These are phyloP conservation scores for Ia io DNA, from an alignment of 2,113 vertebrate genomes.

Conservation along the genomic window DNA sequence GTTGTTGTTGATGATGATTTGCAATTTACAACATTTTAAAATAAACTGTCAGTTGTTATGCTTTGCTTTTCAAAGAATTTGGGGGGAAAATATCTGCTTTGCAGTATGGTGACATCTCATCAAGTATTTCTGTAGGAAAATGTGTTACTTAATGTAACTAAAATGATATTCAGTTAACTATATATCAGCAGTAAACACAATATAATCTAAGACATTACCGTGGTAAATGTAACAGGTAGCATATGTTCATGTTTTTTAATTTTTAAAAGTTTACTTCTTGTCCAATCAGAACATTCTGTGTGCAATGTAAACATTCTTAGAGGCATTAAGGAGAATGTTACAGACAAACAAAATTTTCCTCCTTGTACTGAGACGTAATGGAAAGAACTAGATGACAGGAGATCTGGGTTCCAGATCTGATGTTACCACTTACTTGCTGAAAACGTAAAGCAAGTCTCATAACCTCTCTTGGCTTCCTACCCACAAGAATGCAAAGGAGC, in stretches of 20 bases:
- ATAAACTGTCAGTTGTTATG: background rate
- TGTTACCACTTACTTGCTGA: background rate
- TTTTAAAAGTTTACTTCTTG: background rate
- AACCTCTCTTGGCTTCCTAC: background rate
- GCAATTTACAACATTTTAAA: slow-evolving; percentile 5
- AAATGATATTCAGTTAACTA: background rate
- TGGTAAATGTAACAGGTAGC: background rate
- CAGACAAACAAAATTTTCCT: background rate
- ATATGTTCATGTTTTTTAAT: background rate
- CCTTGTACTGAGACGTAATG: background rate
- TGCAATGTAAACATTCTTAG: background rate
- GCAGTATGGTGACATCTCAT: background rate
- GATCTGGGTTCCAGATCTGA: background rate
- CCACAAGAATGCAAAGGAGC: background rate
- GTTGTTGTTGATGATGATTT: slow-evolving; percentile 5
- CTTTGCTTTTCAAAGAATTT: slow-evolving; percentile 28
- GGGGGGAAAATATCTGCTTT: background rate
- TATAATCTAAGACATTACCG: background rate
- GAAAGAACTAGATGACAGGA: background rate
- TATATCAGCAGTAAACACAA: background rate
- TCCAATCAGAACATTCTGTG: slow-evolving; percentile 2
- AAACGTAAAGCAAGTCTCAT: background rate
- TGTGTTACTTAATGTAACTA: background rate
- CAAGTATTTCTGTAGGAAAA: slow-evolving; percentile 20
- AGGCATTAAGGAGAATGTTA: slow-evolving; percentile 7